phyloP scores from a whole-genome alignment of 2,113 vertebrate species.

The Picathartes gymnocephalus region DNA sequence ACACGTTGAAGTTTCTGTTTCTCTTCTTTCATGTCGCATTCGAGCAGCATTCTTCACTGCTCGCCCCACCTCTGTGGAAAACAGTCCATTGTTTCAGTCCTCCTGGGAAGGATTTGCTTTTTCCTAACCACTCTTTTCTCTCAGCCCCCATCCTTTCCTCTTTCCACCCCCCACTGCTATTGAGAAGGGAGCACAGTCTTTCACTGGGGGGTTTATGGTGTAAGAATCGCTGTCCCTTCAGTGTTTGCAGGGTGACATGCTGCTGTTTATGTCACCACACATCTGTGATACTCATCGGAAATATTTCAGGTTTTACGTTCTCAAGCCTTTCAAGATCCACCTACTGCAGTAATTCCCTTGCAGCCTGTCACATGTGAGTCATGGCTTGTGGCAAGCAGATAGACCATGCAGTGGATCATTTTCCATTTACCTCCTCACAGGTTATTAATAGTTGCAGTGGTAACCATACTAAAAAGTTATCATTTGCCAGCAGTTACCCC shows the following conservation, averaged over 20 bases:
- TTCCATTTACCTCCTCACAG: neutral
- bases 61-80: neutral
- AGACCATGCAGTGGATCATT: neutral
- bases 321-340: neutral
- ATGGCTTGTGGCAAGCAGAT: neutral
- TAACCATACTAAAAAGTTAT: neutral
- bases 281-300: neutral
- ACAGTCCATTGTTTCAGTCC: neutral
- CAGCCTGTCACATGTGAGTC: neutral
- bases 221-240: neutral
- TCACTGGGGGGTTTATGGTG: neutral
- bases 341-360: neutral
- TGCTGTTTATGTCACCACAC: neutral
- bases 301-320: neutral
- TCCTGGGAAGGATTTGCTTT: neutral
- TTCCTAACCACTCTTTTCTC: neutral
- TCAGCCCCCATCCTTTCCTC: neutral
- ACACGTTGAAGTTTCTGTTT: neutral
- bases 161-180: neutral
- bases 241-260: neutral
- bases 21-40: neutral
- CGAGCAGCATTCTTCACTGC: neutral
- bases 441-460: conserved; percentile 20
- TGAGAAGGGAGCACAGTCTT: neutral
- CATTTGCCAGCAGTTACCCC: conserved; percentile 41